These are phyloP conservation scores for Lerista edwardsae DNA, from an alignment of 2,797 vertebrate species.

Conservation along the genomic window DNA sequence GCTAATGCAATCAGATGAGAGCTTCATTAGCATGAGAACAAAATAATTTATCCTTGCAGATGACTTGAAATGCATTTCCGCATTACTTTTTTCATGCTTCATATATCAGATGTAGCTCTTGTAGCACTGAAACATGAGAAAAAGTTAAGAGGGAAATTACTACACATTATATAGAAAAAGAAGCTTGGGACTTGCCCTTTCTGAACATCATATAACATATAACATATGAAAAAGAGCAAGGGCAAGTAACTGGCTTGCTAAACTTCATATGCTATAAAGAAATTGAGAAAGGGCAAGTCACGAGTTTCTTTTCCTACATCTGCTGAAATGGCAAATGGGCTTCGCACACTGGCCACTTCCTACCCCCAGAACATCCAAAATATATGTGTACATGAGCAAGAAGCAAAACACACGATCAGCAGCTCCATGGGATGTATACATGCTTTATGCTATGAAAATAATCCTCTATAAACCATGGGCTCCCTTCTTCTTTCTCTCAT, in stretches of 20 bases:
- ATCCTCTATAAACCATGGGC: no score
- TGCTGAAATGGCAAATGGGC: background rate
- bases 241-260: no score
- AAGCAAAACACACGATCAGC: background rate
- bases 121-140: no score
- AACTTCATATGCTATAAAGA: no score
- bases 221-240: no score
- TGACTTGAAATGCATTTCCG: slow-evolving; percentile 49
- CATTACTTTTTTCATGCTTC: slow-evolving; percentile 36
- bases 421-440: background rate
- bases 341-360: background rate
- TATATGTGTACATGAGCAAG: background rate
- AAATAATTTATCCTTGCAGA: slow-evolving; percentile 50
- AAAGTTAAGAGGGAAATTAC: no score
- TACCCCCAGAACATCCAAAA: background rate
- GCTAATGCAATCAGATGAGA: slow-evolving; percentile 49
- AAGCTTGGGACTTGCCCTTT: no score
- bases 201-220: no score
- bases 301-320: no score
- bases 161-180: no score
- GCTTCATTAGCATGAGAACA: slow-evolving; percentile 49
- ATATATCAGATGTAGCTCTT: no score
- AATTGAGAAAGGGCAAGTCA: background rate
- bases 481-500: no score
- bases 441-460: background rate